phyloP scores from a whole-genome alignment of 2,113 vertebrate genomes.

The Coreoperca whiteheadi region DNA sequence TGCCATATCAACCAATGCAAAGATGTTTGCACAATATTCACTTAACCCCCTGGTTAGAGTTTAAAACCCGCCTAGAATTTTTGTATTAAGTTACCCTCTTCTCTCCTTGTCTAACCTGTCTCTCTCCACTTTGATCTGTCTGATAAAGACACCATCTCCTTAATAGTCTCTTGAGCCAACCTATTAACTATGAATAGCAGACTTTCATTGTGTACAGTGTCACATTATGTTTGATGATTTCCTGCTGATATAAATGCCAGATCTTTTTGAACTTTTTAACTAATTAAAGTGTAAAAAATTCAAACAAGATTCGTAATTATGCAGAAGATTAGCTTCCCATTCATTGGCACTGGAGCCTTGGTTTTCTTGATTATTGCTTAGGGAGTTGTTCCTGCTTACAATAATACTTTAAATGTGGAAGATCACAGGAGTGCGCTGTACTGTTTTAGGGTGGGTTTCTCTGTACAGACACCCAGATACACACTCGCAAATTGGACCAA shows the following conservation, averaged over 20 bases:
- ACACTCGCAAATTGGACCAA: conserved; percentile 37
- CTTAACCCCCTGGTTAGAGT: background rate
- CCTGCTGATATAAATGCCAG: background rate
- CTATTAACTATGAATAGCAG: conserved; percentile 1
- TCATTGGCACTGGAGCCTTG: background rate
- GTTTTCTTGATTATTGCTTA: conserved; percentile 24
- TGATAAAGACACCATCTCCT: background rate
- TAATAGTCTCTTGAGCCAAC: background rate
- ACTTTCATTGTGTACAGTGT: conserved; percentile 11
- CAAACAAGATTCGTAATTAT: conserved; percentile 18
- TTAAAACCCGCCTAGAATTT: background rate
- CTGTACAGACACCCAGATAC: conserved; percentile 33
- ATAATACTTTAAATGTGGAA: background rate
- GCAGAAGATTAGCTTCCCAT: conserved; percentile 1
- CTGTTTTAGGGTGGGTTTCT: conserved; percentile 30
- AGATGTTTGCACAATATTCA: background rate
- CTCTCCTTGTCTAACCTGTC: background rate
- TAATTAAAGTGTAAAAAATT: conserved; percentile 1
- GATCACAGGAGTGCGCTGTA: conserved; percentile 7
- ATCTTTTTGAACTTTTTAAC: conserved; percentile 20
- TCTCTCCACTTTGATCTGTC: background rate
- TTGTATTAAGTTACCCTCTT: background rate
- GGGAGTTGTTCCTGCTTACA: conserved; percentile 29
- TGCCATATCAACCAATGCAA: background rate
- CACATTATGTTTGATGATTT: conserved; percentile 34